Evolutionary conservation across 2,888 invertebrate species (phyloP).

Genomic region (Prosapia bicincta): DNA sequence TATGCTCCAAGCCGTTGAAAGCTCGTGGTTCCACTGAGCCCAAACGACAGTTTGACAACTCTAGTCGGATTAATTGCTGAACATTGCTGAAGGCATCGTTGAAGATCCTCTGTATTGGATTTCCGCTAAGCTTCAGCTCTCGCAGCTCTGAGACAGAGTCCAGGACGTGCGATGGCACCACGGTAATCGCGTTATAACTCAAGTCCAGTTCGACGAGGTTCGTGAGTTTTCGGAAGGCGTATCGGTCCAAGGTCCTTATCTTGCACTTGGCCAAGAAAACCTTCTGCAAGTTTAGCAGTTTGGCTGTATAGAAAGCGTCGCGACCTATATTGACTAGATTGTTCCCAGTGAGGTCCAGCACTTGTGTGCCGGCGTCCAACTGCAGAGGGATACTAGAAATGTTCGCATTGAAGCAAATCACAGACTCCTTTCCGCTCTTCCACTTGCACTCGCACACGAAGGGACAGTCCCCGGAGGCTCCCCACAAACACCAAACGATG

Average conservation of each 20-base stretch:
- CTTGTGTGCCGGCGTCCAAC: conserved; percentile 74
- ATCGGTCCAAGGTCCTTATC: conserved; percentile 63
- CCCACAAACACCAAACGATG: not conserved
- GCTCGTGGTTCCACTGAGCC: conserved; percentile 64
- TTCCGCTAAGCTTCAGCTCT: conserved; percentile 69
- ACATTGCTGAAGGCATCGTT: conserved; percentile 65
- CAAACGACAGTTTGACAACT: conserved; percentile 70
- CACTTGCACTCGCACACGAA: conserved; percentile 82
- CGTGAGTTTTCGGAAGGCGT: conserved; percentile 71
- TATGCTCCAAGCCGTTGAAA: conserved; percentile 67
- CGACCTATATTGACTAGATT: conserved; percentile 62
- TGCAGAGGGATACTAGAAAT: conserved; percentile 68
- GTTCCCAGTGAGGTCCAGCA: conserved; percentile 74
- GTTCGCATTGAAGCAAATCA: conserved; percentile 72
- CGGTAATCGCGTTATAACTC: conserved; percentile 64
- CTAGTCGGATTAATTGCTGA: conserved; percentile 66
- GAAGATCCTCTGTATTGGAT: conserved; percentile 66
- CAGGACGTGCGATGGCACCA: conserved; percentile 70
- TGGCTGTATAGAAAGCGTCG: conserved; percentile 70
- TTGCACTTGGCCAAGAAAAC: conserved; percentile 70
- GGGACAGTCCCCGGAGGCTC: conserved; percentile 60
- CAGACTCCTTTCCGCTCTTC: conserved; percentile 84
- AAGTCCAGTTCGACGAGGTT: conserved; percentile 80
- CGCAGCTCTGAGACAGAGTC: conserved; percentile 68
- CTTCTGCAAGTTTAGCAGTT: conserved; percentile 76